Evolutionary conservation across 2,888 invertebrate genomes (phyloP), one percentile per base, ranked within the genome.

Genomic region (Ptychoptera contaminata): DNA sequence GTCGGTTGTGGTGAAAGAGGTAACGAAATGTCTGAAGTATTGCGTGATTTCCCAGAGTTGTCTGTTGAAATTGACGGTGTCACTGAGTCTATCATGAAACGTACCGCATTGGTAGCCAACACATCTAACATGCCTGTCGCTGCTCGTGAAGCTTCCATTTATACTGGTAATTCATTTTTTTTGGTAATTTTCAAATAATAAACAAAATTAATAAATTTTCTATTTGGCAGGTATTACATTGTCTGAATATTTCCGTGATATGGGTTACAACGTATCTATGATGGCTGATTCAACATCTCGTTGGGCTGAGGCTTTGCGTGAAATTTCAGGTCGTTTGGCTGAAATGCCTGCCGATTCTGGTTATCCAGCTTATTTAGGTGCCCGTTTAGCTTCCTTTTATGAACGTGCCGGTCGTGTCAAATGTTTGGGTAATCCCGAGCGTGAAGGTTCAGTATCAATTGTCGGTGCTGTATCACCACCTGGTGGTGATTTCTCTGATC

Each of bases 61-160:
- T 82, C 90, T 0, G 90, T 96, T 57, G 97, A 99, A 70, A 92
- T 98, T 57, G 92, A 93, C 12, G 98, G 98, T 9, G 77, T 79
- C 36, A 88, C 87, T 2, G 98, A 97, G 65, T 94, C 96, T 54
- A 99, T 99, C 69, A 99, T 99, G 98, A 97, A 96, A 73, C 84
- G 98, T 68, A 99, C 98, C 2, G 90, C 96, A 34, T 74, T 99
- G 48, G 98, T 99, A 15, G 98, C 98, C 59, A 99, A 99, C 71
- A 99, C 98, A 30, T 98, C 97, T 52, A 99, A 99, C 86, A 99
- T 99, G 98, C 98, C 98, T 62, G 98, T 99, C 50, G 98, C 98
- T 58, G 98, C 98, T 67, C 83, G 98, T 68, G 98, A 98, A 71
- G 98, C 98, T 49, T 98, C 97, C 63, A 99, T 98, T 66, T 98